phyloP scores from a whole-genome alignment of 2,113 vertebrate species.

The Cercopithecus mona region DNA sequence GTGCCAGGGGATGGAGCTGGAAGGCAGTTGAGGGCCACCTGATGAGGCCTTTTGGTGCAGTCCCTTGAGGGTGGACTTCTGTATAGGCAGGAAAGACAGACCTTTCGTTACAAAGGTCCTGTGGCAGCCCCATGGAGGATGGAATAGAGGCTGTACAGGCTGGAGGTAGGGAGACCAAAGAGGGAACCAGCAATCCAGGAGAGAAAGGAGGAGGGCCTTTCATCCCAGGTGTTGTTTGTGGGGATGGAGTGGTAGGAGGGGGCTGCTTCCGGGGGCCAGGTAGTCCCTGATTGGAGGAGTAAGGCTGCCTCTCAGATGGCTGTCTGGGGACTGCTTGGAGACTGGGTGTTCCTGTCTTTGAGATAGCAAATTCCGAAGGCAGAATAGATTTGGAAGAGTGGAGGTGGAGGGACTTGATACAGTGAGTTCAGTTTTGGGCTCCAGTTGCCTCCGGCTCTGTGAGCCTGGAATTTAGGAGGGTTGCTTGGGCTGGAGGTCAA shows the following conservation, averaged over 20 bases:
- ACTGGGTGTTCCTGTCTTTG: neutral
- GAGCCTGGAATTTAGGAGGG: neutral
- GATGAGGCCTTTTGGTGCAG: neutral
- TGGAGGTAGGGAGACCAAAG: neutral
- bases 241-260: neutral
- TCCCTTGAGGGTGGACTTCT: no score
- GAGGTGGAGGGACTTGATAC: neutral
- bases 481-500: neutral
- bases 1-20: rapidly evolving
- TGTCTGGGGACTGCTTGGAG: neutral
- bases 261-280: neutral
- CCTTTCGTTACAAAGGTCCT: neutral
- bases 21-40: neutral
- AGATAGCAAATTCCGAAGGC: neutral
- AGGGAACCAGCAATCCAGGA: neutral
- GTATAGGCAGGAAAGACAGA: neutral
- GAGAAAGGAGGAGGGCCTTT: no score
- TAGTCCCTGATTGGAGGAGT: neutral
- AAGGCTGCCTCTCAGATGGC: neutral
- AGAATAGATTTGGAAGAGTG: neutral
- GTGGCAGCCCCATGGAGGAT: rapidly evolving
- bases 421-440: neutral
- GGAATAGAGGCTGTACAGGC: neutral
- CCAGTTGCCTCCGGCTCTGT: neutral
- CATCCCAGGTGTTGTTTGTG: rapidly evolving